Percentiles rank a stretch among this genome's conserved stretches.
Evolutionary conservation across 2,888 invertebrate species (phyloP).

Genomic region (Cerastis leucographa): DNA sequence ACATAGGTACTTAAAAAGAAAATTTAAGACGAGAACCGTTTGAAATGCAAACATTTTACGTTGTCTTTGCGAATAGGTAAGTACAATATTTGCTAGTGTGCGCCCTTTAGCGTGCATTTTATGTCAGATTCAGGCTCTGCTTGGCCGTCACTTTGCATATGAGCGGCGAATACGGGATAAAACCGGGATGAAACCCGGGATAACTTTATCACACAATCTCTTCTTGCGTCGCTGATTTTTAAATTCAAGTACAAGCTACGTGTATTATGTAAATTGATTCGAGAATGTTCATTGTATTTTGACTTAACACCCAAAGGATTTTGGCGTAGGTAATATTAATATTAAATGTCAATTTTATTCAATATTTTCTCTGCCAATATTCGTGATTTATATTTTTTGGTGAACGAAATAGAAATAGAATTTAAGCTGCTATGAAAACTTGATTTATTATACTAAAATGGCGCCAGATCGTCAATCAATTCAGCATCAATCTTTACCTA

Average conservation of each 20-base stretch:
- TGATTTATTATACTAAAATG: conserved; percentile 31
- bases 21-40: conserved; percentile 52
- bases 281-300: conserved; percentile 75
- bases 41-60: conserved; percentile 66
- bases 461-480: conserved; percentile 18
- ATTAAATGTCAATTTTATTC: conserved; percentile 59
- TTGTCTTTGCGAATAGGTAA: conserved; percentile 71
- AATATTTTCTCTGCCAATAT: conserved; percentile 44
- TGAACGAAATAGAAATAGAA: conserved; percentile 22
- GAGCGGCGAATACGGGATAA: conserved; percentile 75
- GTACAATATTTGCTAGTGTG: conserved; percentile 67
- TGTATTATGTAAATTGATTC: conserved; percentile 83
- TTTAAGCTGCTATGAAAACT: conserved; percentile 24
- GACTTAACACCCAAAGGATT: conserved; percentile 66
- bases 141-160: conserved; percentile 80
- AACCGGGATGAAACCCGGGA: conserved; percentile 78
- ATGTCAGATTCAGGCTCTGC: conserved; percentile 74
- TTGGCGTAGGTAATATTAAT: conserved; percentile 56
- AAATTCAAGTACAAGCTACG: conserved; percentile 79
- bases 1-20: conserved; percentile 58
- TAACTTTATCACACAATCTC: conserved; percentile 81
- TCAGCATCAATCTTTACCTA: conserved; percentile 1
- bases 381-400: conserved; percentile 35
- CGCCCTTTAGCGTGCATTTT: conserved; percentile 77
- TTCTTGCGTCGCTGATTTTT: conserved; percentile 80